Base-by-base conservation (phyloP, 1,140 invertebrate genomes). In the Nasonia vitripennis region DNA sequence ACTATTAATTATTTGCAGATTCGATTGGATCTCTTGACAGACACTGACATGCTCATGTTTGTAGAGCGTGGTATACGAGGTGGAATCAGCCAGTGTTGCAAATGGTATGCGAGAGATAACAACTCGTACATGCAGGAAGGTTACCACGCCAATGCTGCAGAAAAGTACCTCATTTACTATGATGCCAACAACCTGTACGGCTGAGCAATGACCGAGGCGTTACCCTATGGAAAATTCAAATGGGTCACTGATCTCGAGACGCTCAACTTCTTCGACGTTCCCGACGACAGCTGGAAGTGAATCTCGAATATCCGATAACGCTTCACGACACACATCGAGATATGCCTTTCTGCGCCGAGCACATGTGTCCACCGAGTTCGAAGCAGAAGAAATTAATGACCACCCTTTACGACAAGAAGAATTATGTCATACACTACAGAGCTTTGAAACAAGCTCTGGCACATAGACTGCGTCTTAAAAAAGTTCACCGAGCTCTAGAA, bases 301-400 rank as follows among this genome's bases (percentile, higher is more conserved):
- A 85, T 71, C 20, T 85, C 11, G 83, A 87, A 62, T 87, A 87
- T 77, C 91, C 91, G 70, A 87, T 88, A 67, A 5, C 91, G 20
- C 71, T 95, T 27, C 95, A 95, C 90, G 90, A 95, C 86, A 10
- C 23, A 1, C 94, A 95, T 89, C 92, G 91, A 85, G 92, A 94
- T 87, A 93, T 94, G 67, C 94, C 94, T 37, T 92, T 94, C 85
- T 92, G 92, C 84, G 89, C 92, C 17, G 91, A 94, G 87, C 90
- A 91, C 45, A 67, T 78, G 34, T 55, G 73, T 68, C 88, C 87
- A 78, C 84, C 82, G 48, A 75, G 78, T n/a, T 48, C 48, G 45
- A 90, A 91, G 88, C 14, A 86, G 23, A 12, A 27, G 20, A 92
- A 93, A 90, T 87, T 93, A 78, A 84, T 93, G 70, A 81, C 90